phyloP scores from a whole-genome alignment of 2,113 vertebrate species.

The Ornithorhynchus anatinus region DNA sequence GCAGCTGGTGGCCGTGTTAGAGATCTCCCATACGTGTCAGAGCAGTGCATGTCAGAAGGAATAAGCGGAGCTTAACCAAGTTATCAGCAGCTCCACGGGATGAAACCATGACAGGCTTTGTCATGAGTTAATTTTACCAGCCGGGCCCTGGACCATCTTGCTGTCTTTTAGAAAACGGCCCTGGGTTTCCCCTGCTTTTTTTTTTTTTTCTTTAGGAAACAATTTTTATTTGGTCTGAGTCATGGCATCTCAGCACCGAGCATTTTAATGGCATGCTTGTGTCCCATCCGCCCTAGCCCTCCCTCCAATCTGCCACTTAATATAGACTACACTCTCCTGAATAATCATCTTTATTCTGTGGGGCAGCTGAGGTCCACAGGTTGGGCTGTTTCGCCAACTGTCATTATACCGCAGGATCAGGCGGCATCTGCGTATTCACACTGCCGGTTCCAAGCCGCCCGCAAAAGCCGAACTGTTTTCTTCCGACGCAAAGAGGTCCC shows the following conservation, averaged over 20 bases:
- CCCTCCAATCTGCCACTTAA: conserved; percentile 64
- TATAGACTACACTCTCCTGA: conserved; percentile 67
- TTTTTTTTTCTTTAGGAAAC: background rate
- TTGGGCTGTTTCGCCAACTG: conserved; percentile 65
- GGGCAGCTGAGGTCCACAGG: conserved; percentile 74
- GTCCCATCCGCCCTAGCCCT: conserved; percentile 36
- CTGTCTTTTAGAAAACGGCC: background rate
- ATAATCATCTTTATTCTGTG: conserved; percentile 76
- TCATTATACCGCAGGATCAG: conserved; percentile 23
- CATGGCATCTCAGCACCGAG: background rate
- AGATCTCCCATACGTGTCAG: conserved; percentile 41
- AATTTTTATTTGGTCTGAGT: conserved; percentile 10
- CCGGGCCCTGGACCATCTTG: background rate
- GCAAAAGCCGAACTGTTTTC: background rate
- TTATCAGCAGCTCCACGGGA: conserved; percentile 55
- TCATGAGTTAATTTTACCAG: conserved; percentile 62
- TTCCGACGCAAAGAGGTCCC: background rate
- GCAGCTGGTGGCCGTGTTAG: conserved; percentile 54
- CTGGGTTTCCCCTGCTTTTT: background rate
- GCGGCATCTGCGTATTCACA: conserved; percentile 21
- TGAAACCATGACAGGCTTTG: conserved; percentile 75
- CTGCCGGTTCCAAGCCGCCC: background rate
- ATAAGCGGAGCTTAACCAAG: conserved; percentile 78
- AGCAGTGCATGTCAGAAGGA: conserved; percentile 70
- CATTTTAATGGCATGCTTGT: conserved; percentile 1